These are phyloP conservation scores for Odontophorus gujanensis DNA, from an alignment of 2,113 vertebrate genomes.

Conservation along the genomic window DNA sequence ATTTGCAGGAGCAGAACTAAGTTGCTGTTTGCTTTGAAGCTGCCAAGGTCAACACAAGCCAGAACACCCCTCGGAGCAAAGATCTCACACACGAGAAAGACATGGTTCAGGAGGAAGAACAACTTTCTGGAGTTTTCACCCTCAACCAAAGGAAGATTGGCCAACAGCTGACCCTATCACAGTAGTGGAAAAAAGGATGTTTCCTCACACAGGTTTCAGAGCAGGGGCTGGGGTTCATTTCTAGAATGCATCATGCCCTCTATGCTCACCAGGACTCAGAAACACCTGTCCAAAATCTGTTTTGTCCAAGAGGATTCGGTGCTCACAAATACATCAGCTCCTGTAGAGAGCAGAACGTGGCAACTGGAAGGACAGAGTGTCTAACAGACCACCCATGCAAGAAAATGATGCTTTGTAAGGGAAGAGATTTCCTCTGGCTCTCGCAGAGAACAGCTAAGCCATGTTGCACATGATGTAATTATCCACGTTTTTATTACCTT, in stretches of 20 bases:
- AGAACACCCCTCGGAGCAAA: background rate
- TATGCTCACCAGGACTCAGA: background rate
- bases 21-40: background rate
- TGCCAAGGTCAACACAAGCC: background rate
- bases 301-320: background rate
- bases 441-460: background rate
- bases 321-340: background rate
- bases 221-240: background rate
- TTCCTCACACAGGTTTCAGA: background rate
- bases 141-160: background rate
- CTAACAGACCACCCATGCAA: background rate
- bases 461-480: conserved; percentile 32
- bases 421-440: background rate
- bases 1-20: background rate
- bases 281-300: background rate
- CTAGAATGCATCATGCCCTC: background rate
- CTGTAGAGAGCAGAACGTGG: background rate
- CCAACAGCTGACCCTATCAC: background rate
- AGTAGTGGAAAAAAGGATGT: background rate
- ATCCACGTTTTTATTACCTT: conserved; percentile 40
- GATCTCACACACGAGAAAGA: background rate
- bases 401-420: background rate
- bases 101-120: background rate
- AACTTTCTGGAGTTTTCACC: background rate
- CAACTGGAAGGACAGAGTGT: background rate